Percentiles rank a stretch among this genome's conserved stretches.
phyloP scores from a whole-genome alignment of 2,113 vertebrate species.

The Dasyurus viverrinus region DNA sequence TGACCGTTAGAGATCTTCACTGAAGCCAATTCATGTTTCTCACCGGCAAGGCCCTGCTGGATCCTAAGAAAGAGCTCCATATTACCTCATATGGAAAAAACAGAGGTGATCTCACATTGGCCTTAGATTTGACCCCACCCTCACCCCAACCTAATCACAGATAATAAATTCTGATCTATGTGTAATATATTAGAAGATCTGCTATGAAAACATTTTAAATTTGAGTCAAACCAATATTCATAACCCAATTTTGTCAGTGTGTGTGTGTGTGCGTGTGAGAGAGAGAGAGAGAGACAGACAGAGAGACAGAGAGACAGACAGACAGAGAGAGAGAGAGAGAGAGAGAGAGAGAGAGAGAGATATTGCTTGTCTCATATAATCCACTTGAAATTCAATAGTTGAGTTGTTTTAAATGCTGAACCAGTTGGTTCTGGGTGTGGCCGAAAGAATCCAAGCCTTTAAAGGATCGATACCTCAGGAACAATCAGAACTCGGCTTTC shows the following conservation, averaged over 20 bases:
- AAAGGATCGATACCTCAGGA: conserved; percentile 67
- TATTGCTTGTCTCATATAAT: conserved; percentile 26
- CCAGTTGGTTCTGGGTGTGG: conserved; percentile 51
- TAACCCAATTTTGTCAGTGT: conserved; percentile 45
- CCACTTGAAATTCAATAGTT: conserved; percentile 53
- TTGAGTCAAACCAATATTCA: conserved; percentile 58
- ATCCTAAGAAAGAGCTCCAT: conserved; percentile 43
- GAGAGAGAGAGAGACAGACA: conserved; percentile 19
- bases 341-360: neutral
- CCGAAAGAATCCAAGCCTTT: conserved; percentile 59
- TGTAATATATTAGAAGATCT: conserved; percentile 48
- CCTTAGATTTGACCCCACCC: neutral
- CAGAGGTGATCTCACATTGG: neutral
- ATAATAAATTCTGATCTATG: conserved; percentile 57
- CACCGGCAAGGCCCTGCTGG: conserved; percentile 13
- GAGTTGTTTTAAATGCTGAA: conserved; percentile 56
- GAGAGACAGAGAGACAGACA: neutral
- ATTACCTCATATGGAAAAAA: conserved; percentile 55
- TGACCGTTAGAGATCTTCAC: conserved; percentile 4
- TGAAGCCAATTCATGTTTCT: conserved; percentile 25
- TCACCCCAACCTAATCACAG: neutral
- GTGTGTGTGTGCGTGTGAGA: conserved; percentile 22
- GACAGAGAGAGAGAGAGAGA: no score
- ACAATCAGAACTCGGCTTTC: conserved; percentile 58
- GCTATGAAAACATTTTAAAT: conserved; percentile 66